Evolutionary conservation across 2,888 invertebrate genomes (phyloP).

Genomic region (Andrena haemorrhoa): DNA sequence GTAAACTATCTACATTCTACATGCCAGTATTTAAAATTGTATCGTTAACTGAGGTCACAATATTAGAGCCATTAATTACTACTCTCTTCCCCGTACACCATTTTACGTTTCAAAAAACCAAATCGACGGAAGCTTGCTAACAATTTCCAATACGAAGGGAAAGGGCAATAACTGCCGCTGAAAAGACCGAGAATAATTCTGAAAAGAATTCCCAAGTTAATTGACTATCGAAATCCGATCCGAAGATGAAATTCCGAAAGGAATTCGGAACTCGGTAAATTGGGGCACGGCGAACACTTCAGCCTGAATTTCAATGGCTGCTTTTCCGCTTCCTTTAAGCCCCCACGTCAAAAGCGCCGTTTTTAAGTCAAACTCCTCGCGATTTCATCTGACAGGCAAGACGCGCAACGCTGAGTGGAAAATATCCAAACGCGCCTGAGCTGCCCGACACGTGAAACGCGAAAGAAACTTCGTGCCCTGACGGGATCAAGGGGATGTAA

Average conservation of each 20-base stretch:
- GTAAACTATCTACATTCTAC: too few relatives aligned
- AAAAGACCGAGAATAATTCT: too few relatives aligned
- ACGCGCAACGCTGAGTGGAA: not conserved
- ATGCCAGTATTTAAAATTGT: too few relatives aligned
- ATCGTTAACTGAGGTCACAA: too few relatives aligned
- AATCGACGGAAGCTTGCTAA: too few relatives aligned
- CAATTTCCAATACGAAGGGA: too few relatives aligned
- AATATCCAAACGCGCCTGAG: not conserved
- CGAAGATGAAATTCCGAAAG: not conserved
- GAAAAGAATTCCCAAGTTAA: too few relatives aligned
- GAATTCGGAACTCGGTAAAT: constrained; percentile 13
- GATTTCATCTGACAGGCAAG: not conserved
- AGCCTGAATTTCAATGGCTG: constrained; percentile 3
- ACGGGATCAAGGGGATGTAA: constrained; percentile 31
- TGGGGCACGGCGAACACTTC: constrained; percentile 1
- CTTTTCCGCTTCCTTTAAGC: constrained; percentile 8
- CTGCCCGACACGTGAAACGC: not conserved
- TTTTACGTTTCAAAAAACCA: too few relatives aligned
- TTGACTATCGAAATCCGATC: too few relatives aligned
- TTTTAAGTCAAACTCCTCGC: not conserved
- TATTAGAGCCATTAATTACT: too few relatives aligned
- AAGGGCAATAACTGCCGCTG: too few relatives aligned
- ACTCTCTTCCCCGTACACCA: too few relatives aligned
- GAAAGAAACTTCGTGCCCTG: constrained; percentile 19
- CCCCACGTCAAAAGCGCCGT: not conserved